phyloP scores from a whole-genome alignment of 2,888 invertebrate genomes.

The Caenorhabditis sp. region DNA sequence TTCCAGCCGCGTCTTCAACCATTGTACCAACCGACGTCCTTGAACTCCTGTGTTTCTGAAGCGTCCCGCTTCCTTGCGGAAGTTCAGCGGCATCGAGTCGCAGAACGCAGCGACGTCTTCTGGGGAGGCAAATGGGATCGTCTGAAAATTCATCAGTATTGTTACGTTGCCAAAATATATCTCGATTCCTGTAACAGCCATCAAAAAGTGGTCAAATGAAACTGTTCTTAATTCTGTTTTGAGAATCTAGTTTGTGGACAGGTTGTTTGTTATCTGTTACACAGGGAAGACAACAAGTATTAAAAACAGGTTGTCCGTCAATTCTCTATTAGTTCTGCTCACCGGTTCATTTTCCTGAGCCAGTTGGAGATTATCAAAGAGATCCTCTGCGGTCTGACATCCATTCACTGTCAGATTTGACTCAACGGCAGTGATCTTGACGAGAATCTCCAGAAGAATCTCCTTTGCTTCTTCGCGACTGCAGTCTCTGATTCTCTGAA shows the following conservation, averaged over 20 bases:
- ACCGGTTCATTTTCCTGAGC: not conserved
- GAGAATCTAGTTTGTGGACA: too few relatives aligned
- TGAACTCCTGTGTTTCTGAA: conserved; percentile 4
- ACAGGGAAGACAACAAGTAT: too few relatives aligned
- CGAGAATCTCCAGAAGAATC: not conserved
- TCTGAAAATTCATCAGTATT: not conserved
- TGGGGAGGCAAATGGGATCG: not conserved
- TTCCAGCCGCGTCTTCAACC: not conserved
- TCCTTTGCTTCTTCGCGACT: not conserved
- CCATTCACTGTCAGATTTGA: not conserved
- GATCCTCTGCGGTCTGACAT: not conserved
- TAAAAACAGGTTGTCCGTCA: too few relatives aligned
- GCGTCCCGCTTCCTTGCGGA: not conserved
- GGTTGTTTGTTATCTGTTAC: too few relatives aligned
- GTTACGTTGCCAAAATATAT: too few relatives aligned
- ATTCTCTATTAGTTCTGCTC: too few relatives aligned
- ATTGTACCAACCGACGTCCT: not conserved
- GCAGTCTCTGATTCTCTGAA: not conserved
- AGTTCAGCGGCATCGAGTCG: not conserved
- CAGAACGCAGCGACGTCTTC: not conserved
- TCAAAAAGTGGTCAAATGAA: too few relatives aligned
- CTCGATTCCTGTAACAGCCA: too few relatives aligned
- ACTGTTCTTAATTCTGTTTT: too few relatives aligned
- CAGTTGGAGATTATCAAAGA: not conserved
- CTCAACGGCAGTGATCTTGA: not conserved